A percentile compares a stretch with the other conserved stretches of the same genome.
Evolutionary conservation across 2,113 vertebrate genomes (phyloP).

Genomic region (Melanerpes formicivorus): DNA sequence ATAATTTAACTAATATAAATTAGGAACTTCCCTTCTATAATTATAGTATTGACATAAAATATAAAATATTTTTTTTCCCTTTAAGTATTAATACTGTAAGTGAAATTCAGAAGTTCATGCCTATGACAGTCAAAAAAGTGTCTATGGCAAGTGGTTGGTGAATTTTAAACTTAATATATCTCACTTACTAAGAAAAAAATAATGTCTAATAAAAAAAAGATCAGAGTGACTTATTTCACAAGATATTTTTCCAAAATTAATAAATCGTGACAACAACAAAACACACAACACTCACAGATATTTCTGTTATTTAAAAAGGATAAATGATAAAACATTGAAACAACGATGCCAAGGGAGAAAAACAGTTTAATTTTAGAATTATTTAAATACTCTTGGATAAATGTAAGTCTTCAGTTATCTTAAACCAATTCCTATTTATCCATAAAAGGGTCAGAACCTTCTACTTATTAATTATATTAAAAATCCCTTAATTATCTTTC

Average conservation of each 20-base stretch:
- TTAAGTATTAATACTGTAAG: not conserved
- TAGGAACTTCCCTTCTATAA: not conserved
- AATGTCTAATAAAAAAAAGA: not conserved
- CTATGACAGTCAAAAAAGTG: not conserved
- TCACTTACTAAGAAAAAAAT: not conserved
- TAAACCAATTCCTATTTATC: not conserved
- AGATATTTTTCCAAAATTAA: not conserved
- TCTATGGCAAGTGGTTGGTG: not conserved
- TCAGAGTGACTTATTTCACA: not conserved
- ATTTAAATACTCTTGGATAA: not conserved
- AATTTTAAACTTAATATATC: not conserved
- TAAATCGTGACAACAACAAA: no score
- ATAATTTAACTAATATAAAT: not conserved
- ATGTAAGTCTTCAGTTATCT: not conserved
- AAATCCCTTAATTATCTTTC: conserved; percentile 20
- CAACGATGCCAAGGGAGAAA: not conserved
- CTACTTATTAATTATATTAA: conserved; percentile 14
- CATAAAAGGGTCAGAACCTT: not conserved
- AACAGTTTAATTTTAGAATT: not conserved
- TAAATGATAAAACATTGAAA: not conserved
- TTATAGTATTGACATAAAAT: not conserved
- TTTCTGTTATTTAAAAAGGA: not conserved
- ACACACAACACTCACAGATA: no score
- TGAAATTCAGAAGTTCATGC: not conserved
- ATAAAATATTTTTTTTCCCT: not conserved